These are phyloP conservation scores for Sinonovacula constricta DNA, from an alignment of 1,140 invertebrate genomes.

Conservation along the genomic window DNA sequence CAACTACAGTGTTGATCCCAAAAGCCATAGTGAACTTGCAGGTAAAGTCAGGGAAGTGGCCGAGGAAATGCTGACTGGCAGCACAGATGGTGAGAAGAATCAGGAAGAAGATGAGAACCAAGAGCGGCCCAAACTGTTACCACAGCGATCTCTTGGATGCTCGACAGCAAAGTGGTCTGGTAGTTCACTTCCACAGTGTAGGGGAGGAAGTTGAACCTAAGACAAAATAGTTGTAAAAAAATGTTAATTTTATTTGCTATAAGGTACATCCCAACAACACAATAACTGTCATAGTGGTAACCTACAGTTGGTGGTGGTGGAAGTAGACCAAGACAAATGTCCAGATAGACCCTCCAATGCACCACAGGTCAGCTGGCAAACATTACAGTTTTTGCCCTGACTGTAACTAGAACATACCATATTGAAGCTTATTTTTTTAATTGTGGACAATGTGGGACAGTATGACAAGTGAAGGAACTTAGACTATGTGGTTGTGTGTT, in stretches of 20 bases:
- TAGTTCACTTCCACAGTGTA: constrained; percentile 77
- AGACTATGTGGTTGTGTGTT: no score
- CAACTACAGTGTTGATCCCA: constrained; percentile 71
- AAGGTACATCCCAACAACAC: no score
- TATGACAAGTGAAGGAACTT: no score
- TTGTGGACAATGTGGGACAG: no score
- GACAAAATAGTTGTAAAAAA: constrained; percentile 20
- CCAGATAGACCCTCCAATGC: no score
- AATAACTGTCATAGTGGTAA: no score
- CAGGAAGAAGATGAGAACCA: constrained; percentile 67
- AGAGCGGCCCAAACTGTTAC: constrained; percentile 72
- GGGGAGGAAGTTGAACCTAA: constrained; percentile 74
- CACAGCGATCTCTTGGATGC: constrained; percentile 71
- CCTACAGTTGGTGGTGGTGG: no score
- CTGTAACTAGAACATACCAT: no score
- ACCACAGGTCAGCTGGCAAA: no score
- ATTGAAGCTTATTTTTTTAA: no score
- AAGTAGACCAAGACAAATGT: no score
- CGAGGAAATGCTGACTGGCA: constrained; percentile 66
- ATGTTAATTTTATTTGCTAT: background rate
- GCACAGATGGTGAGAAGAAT: constrained; percentile 66
- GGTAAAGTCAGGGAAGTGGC: constrained; percentile 70
- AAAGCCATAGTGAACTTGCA: constrained; percentile 74
- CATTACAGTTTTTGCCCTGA: no score
- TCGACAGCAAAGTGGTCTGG: constrained; percentile 69